Conservation (phyloP, 2,888 invertebrate genomes). For the Ypsolopha sequella region DNA sequence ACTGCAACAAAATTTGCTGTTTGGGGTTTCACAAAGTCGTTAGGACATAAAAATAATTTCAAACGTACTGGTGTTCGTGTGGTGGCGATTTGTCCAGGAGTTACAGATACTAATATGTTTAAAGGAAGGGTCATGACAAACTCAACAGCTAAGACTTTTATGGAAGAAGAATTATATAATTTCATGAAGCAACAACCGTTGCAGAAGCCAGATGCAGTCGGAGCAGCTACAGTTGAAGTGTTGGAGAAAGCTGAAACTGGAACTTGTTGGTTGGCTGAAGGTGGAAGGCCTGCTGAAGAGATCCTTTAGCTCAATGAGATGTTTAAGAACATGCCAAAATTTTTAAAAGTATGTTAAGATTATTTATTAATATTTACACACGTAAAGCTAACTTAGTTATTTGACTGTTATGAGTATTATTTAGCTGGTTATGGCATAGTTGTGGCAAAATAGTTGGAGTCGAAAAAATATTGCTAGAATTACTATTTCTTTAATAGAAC, state of each 20-base stretch:
- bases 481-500: no score
- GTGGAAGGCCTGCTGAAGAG: constrained; percentile 11
- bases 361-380: no score
- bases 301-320: no score
- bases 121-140: no score
- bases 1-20: constrained; percentile 66
- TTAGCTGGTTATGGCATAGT: no score
- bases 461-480: no score
- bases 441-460: no score
- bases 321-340: no score
- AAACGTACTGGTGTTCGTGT: constrained; percentile 51
- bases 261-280: constrained; percentile 44
- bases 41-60: constrained; percentile 43
- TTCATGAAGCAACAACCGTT: background rate
- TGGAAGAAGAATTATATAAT: background rate
- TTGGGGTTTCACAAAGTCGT: constrained; percentile 48
- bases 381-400: no score
- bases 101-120: constrained; percentile 41
- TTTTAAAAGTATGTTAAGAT: no score
- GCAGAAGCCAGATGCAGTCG: constrained; percentile 1
- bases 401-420: no score
- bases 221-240: constrained; percentile 3
- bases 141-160: background rate
- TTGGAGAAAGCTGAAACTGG: constrained; percentile 29
- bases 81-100: constrained; percentile 56